Conservation (phyloP, 1,140 invertebrate genomes). For the Monomorium pharaonis region DNA sequence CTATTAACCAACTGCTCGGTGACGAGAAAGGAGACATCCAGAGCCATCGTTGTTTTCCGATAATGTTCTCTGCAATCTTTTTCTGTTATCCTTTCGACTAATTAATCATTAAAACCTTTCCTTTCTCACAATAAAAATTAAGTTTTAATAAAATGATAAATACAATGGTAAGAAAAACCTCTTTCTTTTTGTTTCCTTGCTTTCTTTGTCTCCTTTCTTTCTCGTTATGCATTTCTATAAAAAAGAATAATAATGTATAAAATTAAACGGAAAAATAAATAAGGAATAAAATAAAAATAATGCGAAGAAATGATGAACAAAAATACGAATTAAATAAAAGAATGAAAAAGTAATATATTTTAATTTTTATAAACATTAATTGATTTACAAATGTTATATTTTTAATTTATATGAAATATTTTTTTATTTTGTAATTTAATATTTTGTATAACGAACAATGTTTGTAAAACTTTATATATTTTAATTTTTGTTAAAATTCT, state of each 20-base stretch:
- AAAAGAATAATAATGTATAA: not conserved
- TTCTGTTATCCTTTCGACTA: not conserved
- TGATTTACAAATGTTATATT: not conserved
- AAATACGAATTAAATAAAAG: not conserved
- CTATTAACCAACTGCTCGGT: slow-evolving; percentile 80
- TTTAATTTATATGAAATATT: not conserved
- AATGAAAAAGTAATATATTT: not conserved
- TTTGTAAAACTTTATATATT: not conserved
- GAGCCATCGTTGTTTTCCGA: slow-evolving; percentile 31
- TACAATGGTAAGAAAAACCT: not conserved
- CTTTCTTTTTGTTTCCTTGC: not conserved
- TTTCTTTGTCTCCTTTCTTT: not conserved
- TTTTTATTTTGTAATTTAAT: not conserved
- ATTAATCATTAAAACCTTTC: not conserved
- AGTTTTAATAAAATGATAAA: no score
- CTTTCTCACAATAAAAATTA: not conserved
- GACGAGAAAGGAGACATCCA: slow-evolving; percentile 66
- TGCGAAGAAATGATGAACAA: not conserved
- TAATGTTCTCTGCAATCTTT: not conserved
- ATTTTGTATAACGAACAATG: not conserved
- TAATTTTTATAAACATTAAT: not conserved
- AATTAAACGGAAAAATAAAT: not conserved
- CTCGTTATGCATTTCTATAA: not conserved
- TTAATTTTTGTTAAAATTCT: not conserved
- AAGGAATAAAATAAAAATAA: not conserved